A percentile compares a stretch with the other conserved stretches of the same genome.
Conservation (phyloP, 2,113 vertebrate genomes). For the Azemiops feae region DNA sequence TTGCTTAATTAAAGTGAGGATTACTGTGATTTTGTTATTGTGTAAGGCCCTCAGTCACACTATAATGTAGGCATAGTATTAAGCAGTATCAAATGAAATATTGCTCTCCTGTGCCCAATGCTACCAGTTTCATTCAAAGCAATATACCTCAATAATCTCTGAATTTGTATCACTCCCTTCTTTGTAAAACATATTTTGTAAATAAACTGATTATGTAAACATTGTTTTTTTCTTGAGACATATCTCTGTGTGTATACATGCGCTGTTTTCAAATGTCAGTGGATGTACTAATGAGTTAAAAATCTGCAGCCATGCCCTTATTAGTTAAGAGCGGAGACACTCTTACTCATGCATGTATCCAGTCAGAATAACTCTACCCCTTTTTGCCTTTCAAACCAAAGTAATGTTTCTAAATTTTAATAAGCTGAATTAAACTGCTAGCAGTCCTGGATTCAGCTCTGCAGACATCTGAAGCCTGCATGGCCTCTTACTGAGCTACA, state of each 20-base stretch:
- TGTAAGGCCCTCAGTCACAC: neutral
- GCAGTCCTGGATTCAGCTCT: slow-evolving; percentile 5
- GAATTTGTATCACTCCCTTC: neutral
- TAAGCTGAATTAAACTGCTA: neutral
- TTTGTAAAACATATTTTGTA: neutral
- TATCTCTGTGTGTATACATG: neutral
- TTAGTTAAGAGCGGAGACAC: neutral
- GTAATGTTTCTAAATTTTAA: neutral
- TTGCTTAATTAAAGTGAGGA: neutral
- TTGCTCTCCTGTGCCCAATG: neutral
- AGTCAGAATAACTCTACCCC: neutral
- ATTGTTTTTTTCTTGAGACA: neutral
- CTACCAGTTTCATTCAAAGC: neutral
- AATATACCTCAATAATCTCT: neutral
- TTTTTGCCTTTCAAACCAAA: neutral
- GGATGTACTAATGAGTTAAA: neutral
- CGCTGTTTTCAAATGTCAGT: neutral
- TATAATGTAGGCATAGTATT: neutral
- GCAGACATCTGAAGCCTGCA: slow-evolving; percentile 3
- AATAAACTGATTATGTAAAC: neutral
- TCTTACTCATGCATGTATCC: neutral
- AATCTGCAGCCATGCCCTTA: neutral
- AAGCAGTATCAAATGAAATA: neutral
- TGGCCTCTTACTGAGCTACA: neutral
- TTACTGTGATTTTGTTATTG: neutral